A percentile compares a stretch with the other conserved stretches of the same genome.
Evolutionary conservation across 2,888 invertebrate genomes (phyloP).

Genomic region (Tromatobia lineatoria): DNA sequence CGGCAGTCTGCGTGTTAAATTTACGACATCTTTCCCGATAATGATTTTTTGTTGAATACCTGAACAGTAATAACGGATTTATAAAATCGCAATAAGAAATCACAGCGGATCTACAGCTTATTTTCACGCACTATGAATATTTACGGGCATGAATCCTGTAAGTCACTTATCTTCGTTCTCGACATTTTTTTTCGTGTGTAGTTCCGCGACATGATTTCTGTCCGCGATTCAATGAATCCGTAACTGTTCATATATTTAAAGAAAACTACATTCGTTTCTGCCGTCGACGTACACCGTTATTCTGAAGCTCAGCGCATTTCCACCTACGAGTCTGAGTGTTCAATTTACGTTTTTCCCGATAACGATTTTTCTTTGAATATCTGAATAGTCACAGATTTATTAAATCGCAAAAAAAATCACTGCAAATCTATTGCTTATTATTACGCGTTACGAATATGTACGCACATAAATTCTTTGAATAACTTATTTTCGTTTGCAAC

Average conservation of each 20-base stretch:
- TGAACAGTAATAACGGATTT: conserved; percentile 5
- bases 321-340: neutral
- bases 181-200: neutral
- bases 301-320: conserved; percentile 1
- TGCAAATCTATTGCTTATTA: neutral
- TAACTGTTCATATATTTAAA: neutral
- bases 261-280: neutral
- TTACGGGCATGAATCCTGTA: neutral
- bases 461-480: neutral
- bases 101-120: neutral
- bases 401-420: conserved; percentile 1
- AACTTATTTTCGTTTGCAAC: neutral
- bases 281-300: neutral
- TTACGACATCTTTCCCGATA: neutral
- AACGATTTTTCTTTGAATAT: no score
- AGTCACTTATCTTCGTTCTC: conserved; percentile 1
- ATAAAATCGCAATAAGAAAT: neutral
- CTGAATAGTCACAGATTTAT: conserved; percentile 1
- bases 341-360: neutral
- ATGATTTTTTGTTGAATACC: no score
- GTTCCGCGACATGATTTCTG: no score
- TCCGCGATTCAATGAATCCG: neutral
- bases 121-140: neutral
- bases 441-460: conserved; percentile 1
- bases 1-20: neutral